These are phyloP conservation scores for Charadrius vociferus DNA, from an alignment of 2,113 vertebrate species.

Conservation along the genomic window DNA sequence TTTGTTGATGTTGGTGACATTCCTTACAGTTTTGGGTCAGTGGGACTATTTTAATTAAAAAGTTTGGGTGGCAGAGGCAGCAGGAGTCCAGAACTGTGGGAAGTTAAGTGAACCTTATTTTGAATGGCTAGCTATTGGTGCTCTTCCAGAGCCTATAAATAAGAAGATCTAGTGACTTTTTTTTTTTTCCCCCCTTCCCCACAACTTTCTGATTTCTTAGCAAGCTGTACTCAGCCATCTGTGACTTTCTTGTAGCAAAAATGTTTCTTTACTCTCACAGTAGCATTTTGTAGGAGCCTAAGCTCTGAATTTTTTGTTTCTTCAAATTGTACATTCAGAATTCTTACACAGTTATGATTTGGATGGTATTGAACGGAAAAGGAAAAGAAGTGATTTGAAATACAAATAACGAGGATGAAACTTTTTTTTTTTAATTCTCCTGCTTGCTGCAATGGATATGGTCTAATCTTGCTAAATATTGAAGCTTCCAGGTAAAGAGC, in stretches of 20 bases:
- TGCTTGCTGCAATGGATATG: not conserved
- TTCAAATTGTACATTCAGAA: not conserved
- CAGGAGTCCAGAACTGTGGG: not conserved
- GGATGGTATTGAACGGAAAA: not conserved
- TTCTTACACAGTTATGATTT: not conserved
- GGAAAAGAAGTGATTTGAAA: not conserved
- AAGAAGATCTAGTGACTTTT: not conserved
- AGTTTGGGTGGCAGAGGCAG: not conserved
- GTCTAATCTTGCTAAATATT: not conserved
- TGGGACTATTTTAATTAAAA: not conserved
- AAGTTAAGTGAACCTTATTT: not conserved
- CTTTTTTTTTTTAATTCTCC: not conserved
- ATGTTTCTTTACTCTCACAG: not conserved
- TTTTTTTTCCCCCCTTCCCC: not conserved
- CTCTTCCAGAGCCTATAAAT: not conserved
- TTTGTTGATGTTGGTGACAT: not conserved
- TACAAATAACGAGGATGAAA: not conserved
- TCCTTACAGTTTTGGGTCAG: not conserved
- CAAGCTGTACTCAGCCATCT: not conserved
- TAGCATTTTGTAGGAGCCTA: not conserved
- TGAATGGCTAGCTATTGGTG: not conserved
- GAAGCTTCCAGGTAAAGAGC: not conserved
- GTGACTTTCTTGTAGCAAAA: not conserved
- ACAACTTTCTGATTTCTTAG: not conserved
- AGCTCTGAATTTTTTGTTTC: not conserved